These are phyloP conservation scores for Hafferia zeledoni DNA, from an alignment of 2,797 vertebrate species.

Conservation along the genomic window DNA sequence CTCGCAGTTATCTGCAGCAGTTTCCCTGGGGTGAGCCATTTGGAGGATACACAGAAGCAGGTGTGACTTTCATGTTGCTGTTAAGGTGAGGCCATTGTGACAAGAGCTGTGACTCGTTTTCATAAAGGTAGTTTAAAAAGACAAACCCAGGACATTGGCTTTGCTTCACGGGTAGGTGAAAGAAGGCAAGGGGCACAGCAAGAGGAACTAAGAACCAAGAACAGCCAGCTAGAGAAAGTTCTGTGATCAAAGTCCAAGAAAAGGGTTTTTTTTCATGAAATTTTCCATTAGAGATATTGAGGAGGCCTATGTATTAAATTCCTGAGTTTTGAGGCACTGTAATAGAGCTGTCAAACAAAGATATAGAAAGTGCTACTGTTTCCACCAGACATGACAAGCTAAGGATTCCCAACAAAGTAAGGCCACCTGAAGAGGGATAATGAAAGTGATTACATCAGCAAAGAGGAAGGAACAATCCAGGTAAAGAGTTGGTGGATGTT, in stretches of 20 bases:
- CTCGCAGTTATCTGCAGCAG: constrained; percentile 10
- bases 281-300: constrained; percentile 62
- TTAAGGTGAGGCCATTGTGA: constrained; percentile 62
- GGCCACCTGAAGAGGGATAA: constrained; percentile 69
- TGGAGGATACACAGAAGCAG: constrained; percentile 35
- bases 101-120: constrained; percentile 29
- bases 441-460: constrained; percentile 73
- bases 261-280: constrained; percentile 5
- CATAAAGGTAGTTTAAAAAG: constrained; percentile 55
- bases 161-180: constrained; percentile 50
- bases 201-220: constrained; percentile 49
- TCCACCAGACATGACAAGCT: constrained; percentile 65
- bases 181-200: constrained; percentile 51
- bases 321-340: constrained; percentile 61
- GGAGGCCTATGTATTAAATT: constrained; percentile 67
- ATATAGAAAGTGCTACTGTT: constrained; percentile 65
- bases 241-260: constrained; percentile 62
- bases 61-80: constrained; percentile 55
- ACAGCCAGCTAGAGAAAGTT: constrained; percentile 51
- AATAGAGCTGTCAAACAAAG: constrained; percentile 68
- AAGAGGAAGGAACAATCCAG: constrained; percentile 71
- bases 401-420: constrained; percentile 69
- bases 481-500: constrained; percentile 65
- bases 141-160: constrained; percentile 42
- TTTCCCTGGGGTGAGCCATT: constrained; percentile 50